Percentiles rank a stretch among this genome's conserved stretches.
Conservation (phyloP, 1,140 invertebrate genomes). For the Arctopsyche grandis region DNA sequence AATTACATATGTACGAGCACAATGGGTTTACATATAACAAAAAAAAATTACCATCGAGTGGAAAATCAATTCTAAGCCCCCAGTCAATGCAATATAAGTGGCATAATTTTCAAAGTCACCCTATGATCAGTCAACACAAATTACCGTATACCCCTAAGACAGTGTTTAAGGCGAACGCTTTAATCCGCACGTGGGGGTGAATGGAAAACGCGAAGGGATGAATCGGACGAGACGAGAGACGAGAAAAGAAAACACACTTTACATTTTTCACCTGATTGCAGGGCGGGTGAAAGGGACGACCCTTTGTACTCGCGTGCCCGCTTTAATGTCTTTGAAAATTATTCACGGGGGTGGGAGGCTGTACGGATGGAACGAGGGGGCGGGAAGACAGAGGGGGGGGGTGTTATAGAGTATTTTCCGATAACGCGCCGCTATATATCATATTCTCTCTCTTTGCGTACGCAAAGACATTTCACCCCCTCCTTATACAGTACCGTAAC, state of each 20-base stretch:
- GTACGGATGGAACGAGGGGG: too few relatives aligned
- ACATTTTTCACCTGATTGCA: constrained; percentile 33
- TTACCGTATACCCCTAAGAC: constrained; percentile 31
- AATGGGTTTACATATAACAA: too few relatives aligned
- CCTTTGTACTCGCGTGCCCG: neutral
- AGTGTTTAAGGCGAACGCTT: constrained; percentile 44
- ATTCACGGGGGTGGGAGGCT: constrained; percentile 26
- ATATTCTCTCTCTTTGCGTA: neutral
- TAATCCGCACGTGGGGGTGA: constrained; percentile 39
- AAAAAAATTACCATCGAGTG: too few relatives aligned
- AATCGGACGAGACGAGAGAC: constrained; percentile 15
- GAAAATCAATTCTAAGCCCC: too few relatives aligned
- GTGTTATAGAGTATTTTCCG: constrained; percentile 34
- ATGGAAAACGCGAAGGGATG: neutral
- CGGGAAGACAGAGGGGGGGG: too few relatives aligned
- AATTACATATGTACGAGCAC: too few relatives aligned
- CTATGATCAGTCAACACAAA: constrained; percentile 20
- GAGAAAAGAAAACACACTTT: constrained; percentile 40
- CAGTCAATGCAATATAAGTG: too few relatives aligned
- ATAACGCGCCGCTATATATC: constrained; percentile 26
- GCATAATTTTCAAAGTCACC: neutral
- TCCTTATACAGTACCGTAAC: neutral
- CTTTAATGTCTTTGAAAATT: constrained; percentile 23
- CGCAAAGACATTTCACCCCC: constrained; percentile 10
- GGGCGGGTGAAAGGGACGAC: constrained; percentile 32